Conservation (phyloP, 30 jellyfish, hydroid and myxozoan genomes). For the Morbakka virulenta region DNA sequence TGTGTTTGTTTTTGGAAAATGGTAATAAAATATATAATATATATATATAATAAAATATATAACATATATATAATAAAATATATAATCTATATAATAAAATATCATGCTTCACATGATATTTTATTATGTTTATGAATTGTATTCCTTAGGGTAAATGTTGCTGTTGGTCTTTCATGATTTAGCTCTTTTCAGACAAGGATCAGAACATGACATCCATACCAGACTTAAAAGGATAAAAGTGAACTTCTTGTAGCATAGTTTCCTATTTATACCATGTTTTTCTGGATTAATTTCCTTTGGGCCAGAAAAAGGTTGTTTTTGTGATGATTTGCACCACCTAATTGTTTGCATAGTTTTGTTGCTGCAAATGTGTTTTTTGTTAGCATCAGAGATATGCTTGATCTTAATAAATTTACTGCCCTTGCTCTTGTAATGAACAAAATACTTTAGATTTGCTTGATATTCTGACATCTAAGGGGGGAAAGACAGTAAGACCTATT, state of each 20-base stretch:
- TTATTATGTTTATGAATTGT: neutral
- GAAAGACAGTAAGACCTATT: neutral
- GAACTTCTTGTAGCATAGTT: conserved; percentile 44
- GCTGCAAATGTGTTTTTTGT: conserved; percentile 22
- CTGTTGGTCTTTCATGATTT: neutral
- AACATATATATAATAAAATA: no score
- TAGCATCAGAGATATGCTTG: conserved; percentile 7
- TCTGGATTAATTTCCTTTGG: no score
- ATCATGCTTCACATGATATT: neutral
- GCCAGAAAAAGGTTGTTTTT: conserved; percentile 26
- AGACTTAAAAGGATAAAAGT: neutral
- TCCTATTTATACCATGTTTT: no score
- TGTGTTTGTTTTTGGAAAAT: neutral
- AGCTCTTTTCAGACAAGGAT: neutral
- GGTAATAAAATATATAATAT: no score
- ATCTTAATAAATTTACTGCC: neutral
- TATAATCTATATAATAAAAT: no score
- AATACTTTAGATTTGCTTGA: neutral
- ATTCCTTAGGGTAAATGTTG: conserved; percentile 2
- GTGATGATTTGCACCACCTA: conserved; percentile 33
- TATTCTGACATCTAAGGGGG: neutral
- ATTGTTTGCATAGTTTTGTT: neutral
- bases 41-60: no score
- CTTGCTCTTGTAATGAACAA: neutral
- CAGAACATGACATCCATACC: neutral